Base-by-base conservation (phyloP, 2,888 invertebrate species). In the Euclidia mi region DNA sequence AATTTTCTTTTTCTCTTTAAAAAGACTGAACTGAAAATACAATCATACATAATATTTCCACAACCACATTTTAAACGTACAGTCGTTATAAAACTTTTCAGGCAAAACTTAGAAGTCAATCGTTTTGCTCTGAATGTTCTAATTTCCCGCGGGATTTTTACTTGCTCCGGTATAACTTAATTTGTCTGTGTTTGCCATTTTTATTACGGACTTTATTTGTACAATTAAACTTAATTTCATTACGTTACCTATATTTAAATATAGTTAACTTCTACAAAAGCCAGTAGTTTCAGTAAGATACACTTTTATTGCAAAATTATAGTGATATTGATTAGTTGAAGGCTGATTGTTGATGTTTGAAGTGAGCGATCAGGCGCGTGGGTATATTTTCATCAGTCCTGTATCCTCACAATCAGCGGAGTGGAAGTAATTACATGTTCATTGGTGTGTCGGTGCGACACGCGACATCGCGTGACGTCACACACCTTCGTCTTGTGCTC, bases 381-480 rank as follows among this genome's bases (percentile, higher is more conserved):
- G 40, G 25, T n/a, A 11, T 40, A 25, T 40, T 25, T 28, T 29
- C 14, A 71, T 15, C 76, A 79, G 38, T 81, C 82, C 80, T 81
- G 72, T 75, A 74, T 72, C 62, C 63, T 69, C 78, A 80, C 81
- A 87, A 88, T 86, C 83, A 82, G 61, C 71, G 76, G 71, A 78
- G 71, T 79, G 84, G 82, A 83, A 84, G 87, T 90, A 91, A 91
- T 91, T 90, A 92, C 88, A 84, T 87, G 87, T 89, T 90, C 89
- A 91, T 91, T 91, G 90, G 81, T 81, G 85, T 78, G 82, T 80
- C 81, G 76, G 75, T 79, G 78, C 78, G 82, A 76, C 91, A 91
- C 90, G 92, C 87, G 71, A 91, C 82, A 79, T 91, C 82, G 91
- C 91, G 90, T 92, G 91, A 81, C 84, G 75, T 63, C 65, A 65